Base-by-base conservation (phyloP, 2,797 vertebrate species). In the Trachops cirrhosus region DNA sequence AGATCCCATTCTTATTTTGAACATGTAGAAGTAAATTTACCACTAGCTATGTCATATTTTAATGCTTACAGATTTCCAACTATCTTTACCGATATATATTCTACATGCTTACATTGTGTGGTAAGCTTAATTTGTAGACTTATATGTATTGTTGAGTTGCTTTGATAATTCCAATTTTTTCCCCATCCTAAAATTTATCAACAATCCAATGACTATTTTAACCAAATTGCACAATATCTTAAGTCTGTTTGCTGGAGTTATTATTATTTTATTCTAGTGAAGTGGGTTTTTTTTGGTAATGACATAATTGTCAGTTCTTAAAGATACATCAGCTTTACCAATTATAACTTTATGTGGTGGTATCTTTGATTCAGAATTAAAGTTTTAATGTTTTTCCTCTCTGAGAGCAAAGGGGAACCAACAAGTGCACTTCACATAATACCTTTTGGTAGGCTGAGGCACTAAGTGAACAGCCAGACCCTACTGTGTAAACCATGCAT, bases 1-100 rank as follows among this genome's bases (percentile, higher is more conserved):
- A 87, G 86, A 87, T 95, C n/a, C 4, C 44, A 59, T 64, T 44
- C 39, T 52, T 90, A 78, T 78, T 95, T 78, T 92, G 94, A 93
- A 94, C 24, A 84, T 5, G 11, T 26, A 39, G 91, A 32, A 77
- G 39, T 44, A 57, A 26, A 89, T 62, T 71, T 73, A n/a, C 2
- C 64, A 74, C 46, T 75, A 88, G 77, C 71, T 41, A 6, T 67
- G 22, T 48, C 34, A 73, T 24, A 48, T 87, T 93, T 94, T 92
- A 86, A 71, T 77, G 19, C 50, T 54, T 90, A 74, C 1, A 46
- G 62, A 84, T 19, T 86, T n/a, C 14, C 32, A 50, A 14, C 19
- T 80, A 93, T 78, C 34, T 86, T 88, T 50, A 85, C 12, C 83
- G 59, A 32, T 52, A 39, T 21, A 34, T 71, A 39, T 52, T 19